Evolutionary conservation across 1,140 invertebrate species (phyloP).

Genomic region (Dysdera silvatica): DNA sequence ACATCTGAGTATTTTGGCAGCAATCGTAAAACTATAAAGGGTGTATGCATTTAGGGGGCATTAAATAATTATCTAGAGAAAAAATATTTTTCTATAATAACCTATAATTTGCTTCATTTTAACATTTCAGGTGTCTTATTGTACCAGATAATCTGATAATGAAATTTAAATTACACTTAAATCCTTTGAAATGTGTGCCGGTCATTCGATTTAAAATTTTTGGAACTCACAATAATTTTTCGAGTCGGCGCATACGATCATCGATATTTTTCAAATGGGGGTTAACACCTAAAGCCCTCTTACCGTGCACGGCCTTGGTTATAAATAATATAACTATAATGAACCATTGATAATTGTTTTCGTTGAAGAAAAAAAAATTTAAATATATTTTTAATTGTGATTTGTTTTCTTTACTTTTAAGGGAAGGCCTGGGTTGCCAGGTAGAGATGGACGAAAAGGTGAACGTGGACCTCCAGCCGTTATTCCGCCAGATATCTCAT

Average conservation of each 20-base stretch:
- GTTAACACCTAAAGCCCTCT: not conserved
- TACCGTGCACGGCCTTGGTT: not conserved
- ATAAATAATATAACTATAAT: not conserved
- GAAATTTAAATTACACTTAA: too few species aligned
- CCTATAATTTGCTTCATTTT: too few species aligned
- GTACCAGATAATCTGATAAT: too few species aligned
- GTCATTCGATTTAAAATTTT: too few species aligned
- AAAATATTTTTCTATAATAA: too few species aligned
- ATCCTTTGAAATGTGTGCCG: too few species aligned
- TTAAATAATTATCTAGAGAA: too few species aligned
- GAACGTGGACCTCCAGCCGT: conserved; percentile 24
- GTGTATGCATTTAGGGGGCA: too few species aligned
- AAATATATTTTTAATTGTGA: not conserved
- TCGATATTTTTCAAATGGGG: not conserved
- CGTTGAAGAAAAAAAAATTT: not conserved
- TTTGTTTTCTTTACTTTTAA: conserved; percentile 30
- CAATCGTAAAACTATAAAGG: too few species aligned
- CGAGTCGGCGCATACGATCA: not conserved
- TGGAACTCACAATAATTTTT: too few species aligned
- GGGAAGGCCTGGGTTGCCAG: conserved; percentile 46
- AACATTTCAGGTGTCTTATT: too few species aligned
- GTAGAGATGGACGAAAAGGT: conserved; percentile 42
- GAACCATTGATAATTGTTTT: not conserved
- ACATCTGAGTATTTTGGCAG: too few species aligned
- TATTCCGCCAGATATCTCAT: conserved; percentile 19